Percentiles rank a stretch among this genome's conserved stretches.
Conservation (phyloP, 1,140 invertebrate genomes). For the Lasaia peninsularis region DNA sequence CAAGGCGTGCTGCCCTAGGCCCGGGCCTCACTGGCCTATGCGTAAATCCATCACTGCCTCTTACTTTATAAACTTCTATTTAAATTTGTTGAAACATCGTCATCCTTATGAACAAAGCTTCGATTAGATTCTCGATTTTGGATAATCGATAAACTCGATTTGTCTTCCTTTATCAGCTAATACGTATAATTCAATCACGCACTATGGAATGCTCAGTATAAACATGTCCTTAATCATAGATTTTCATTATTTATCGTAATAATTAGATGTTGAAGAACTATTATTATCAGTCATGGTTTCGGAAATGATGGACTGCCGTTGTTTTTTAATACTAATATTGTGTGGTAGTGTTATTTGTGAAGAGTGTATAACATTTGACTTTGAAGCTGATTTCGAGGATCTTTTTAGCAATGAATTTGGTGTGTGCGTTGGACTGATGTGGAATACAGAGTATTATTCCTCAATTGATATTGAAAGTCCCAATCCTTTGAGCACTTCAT, state of each 20-base stretch:
- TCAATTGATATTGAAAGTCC: constrained; percentile 27
- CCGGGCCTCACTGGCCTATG: no score
- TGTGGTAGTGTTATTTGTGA: constrained; percentile 31
- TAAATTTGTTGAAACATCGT: no score
- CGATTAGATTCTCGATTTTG: constrained; percentile 1
- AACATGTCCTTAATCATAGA: constrained; percentile 33
- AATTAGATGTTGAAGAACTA: constrained; percentile 27
- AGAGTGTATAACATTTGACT: constrained; percentile 38
- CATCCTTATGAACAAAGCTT: neutral
- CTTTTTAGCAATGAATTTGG: constrained; percentile 27
- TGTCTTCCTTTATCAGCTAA: constrained; percentile 18
- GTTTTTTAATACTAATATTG: constrained; percentile 24
- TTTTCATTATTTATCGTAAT: constrained; percentile 33
- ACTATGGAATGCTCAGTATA: constrained; percentile 23
- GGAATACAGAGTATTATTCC: constrained; percentile 31
- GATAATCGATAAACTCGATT: constrained; percentile 1
- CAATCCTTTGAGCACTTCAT: constrained; percentile 24
- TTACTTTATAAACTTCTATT: no score
- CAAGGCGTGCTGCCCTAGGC: no score
- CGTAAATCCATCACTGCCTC: no score
- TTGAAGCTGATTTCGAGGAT: constrained; percentile 34
- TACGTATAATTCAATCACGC: constrained; percentile 10
- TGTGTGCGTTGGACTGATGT: constrained; percentile 29
- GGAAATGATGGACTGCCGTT: constrained; percentile 28
- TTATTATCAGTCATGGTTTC: constrained; percentile 10